These are phyloP conservation scores for Anarsia innoxiella DNA, from an alignment of 2,888 invertebrate genomes.

Conservation along the genomic window DNA sequence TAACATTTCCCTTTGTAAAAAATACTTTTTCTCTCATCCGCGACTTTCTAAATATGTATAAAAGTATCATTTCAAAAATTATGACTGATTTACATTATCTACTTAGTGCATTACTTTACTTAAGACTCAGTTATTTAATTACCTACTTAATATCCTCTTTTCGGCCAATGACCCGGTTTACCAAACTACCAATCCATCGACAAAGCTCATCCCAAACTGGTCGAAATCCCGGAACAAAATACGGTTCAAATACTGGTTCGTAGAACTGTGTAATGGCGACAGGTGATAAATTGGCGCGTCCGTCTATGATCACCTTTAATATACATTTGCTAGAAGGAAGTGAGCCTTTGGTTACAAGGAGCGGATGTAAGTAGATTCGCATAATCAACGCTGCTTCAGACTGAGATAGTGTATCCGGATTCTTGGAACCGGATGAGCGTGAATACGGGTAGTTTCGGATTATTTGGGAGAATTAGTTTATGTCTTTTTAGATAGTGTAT, in stretches of 20 bases:
- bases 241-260: slow-evolving; percentile 35
- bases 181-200: too few species aligned
- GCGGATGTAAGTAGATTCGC: too few species aligned
- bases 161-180: too few species aligned
- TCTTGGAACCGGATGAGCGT: background rate
- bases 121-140: too few species aligned
- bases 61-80: too few species aligned
- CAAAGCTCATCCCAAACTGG: slow-evolving; percentile 18
- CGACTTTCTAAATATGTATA: too few species aligned
- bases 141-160: too few species aligned
- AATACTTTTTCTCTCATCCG: too few species aligned
- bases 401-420: too few species aligned
- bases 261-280: slow-evolving; percentile 32
- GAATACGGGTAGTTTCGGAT: background rate
- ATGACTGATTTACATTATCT: too few species aligned
- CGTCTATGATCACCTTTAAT: slow-evolving; percentile 17
- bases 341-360: slow-evolving; percentile 2
- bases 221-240: slow-evolving; percentile 29
- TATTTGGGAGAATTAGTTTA: background rate
- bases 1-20: too few species aligned
- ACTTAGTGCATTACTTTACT: too few species aligned
- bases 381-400: slow-evolving; percentile 2
- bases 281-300: slow-evolving; percentile 42
- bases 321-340: slow-evolving; percentile 13
- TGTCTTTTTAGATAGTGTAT: background rate